A percentile compares a stretch with the other conserved stretches of the same genome.
Evolutionary conservation across 2,888 invertebrate species (phyloP).

Genomic region (Serripes groenlandicus): DNA sequence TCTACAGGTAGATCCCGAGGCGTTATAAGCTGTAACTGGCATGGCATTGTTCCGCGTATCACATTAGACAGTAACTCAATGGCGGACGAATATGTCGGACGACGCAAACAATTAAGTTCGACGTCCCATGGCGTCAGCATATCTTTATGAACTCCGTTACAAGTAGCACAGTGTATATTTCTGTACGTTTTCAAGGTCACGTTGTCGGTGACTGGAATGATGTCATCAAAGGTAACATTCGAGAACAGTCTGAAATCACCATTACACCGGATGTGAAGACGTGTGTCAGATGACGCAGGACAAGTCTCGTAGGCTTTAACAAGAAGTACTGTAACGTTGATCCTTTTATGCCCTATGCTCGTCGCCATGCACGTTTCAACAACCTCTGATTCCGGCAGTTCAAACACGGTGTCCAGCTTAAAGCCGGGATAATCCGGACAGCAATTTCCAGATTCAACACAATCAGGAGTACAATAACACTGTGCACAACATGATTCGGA

Average conservation of each 20-base stretch:
- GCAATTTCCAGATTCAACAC: constrained; percentile 5
- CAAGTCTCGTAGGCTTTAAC: not conserved
- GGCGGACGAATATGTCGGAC: too few species aligned
- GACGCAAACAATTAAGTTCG: too few species aligned
- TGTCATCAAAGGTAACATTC: not conserved
- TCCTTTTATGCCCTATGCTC: not conserved
- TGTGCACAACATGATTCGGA: not conserved
- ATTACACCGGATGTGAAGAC: not conserved
- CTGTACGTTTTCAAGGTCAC: constrained; percentile 14
- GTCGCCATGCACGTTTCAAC: constrained; percentile 1
- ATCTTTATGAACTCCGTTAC: too few species aligned
- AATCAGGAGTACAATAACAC: constrained; percentile 25
- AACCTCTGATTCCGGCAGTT: not conserved
- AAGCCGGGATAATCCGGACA: constrained; percentile 37
- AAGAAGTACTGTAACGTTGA: not conserved
- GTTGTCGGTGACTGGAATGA: constrained; percentile 13
- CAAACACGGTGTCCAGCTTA: not conserved
- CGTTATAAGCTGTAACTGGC: too few species aligned
- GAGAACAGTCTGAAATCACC: not conserved
- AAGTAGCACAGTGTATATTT: too few species aligned
- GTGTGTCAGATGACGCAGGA: not conserved
- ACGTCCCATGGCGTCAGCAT: too few species aligned
- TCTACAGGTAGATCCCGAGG: too few species aligned
- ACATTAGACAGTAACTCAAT: too few species aligned
- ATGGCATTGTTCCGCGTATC: too few species aligned